phyloP scores from a whole-genome alignment of 2,113 vertebrate species.

The Gambusia affinis region DNA sequence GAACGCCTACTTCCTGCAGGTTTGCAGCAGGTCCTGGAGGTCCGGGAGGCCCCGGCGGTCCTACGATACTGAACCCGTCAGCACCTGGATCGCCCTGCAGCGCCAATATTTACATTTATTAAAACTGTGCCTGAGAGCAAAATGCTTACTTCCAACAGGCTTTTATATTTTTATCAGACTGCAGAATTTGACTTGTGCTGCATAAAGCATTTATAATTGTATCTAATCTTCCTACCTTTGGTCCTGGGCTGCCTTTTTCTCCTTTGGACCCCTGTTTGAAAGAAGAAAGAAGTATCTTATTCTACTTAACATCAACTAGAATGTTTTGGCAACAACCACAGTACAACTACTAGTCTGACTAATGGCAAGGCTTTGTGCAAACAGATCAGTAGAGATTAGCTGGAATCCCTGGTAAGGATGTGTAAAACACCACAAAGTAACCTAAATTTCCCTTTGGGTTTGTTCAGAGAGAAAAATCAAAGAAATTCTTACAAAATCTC shows the following conservation, averaged over 20 bases:
- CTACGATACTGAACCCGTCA: conserved; percentile 81
- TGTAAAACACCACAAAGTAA: too few relatives aligned
- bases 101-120: background rate
- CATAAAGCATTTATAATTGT: background rate
- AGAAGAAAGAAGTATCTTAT: background rate
- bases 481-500: too few relatives aligned
- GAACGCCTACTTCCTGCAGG: conserved; percentile 81
- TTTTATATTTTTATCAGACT: background rate
- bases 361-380: too few relatives aligned
- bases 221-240: conserved; percentile 75
- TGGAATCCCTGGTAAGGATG: too few relatives aligned
- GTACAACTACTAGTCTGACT: too few relatives aligned
- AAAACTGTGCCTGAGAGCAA: background rate
- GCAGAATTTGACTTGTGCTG: too few relatives aligned
- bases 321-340: background rate
- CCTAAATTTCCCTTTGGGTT: too few relatives aligned
- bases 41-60: conserved; percentile 87
- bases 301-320: background rate
- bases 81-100: conserved; percentile 86
- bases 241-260: conserved; percentile 85
- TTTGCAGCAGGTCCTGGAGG: conserved; percentile 80
- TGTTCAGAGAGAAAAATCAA: too few relatives aligned
- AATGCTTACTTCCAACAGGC: background rate
- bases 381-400: too few relatives aligned
- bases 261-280: conserved; percentile 86